Evolutionary conservation across 2,888 invertebrate genomes (phyloP).

Genomic region (Helobdella robusta): DNA sequence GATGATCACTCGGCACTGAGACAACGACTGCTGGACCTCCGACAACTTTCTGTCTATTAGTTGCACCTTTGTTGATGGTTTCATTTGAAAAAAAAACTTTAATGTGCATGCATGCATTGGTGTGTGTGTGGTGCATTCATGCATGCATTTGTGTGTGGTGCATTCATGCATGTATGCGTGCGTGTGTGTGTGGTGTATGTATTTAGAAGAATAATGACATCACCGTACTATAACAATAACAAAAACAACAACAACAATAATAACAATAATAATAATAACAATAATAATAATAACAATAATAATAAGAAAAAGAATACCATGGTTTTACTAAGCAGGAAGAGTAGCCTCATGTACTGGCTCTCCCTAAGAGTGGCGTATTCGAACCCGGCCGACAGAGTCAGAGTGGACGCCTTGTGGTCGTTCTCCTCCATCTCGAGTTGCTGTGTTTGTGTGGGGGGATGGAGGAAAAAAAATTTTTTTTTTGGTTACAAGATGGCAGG

Average conservation of each 20-base stretch:
- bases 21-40: constrained; percentile 79
- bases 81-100: neutral
- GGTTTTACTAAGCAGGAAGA: constrained; percentile 86
- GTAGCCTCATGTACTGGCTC: constrained; percentile 78
- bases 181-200: neutral
- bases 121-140: neutral
- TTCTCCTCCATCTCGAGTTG: constrained; percentile 87
- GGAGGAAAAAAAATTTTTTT: no score
- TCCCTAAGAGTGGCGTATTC: constrained; percentile 88
- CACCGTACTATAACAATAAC: neutral
- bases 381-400: constrained; percentile 78
- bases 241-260: neutral
- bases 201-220: neutral
- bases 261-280: neutral
- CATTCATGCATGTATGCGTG: neutral
- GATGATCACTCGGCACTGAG: constrained; percentile 77
- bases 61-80: constrained; percentile 58
- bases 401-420: constrained; percentile 80
- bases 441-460: constrained; percentile 57
- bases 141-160: neutral
- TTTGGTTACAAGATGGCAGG: no score
- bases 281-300: neutral
- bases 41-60: constrained; percentile 84
- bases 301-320: no score
- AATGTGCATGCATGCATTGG: neutral